A percentile compares a stretch with the other conserved stretches of the same genome.
Conservation (phyloP, 37 sponge, comb jelly and placozoan species). For the Ianthella basta region DNA sequence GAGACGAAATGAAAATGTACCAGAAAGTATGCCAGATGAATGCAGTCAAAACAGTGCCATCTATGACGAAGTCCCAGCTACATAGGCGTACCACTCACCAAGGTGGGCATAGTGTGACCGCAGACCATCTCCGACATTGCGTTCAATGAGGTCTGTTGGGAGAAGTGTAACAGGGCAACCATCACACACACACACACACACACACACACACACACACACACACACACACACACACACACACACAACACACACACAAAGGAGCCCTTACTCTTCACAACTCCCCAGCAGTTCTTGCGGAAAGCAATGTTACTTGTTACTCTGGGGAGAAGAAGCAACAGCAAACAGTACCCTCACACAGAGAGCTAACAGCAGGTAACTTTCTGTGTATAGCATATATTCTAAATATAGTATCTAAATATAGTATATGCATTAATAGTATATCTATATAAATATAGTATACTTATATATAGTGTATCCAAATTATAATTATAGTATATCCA, state of each 20-base stretch:
- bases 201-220: not conserved
- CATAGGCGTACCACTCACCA: constrained; percentile 41
- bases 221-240: constrained; percentile 15
- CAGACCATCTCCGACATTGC: constrained; percentile 80
- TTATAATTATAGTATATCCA: no score
- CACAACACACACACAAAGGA: not conserved
- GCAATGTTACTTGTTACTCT: constrained; percentile 63
- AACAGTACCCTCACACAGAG: no score
- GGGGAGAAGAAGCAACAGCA: no score
- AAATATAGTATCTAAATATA: no score
- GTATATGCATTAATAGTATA: no score
- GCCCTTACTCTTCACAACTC: constrained; percentile 76
- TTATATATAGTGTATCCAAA: no score
- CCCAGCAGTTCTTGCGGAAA: constrained; percentile 84
- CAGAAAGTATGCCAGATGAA: not conserved
- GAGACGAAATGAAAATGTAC: no score
- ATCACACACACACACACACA: not conserved
- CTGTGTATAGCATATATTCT: no score
- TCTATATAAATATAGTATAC: no score
- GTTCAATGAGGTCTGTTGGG: constrained; percentile 68
- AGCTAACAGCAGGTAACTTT: no score
- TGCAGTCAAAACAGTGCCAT: not conserved
- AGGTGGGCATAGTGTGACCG: constrained; percentile 62
- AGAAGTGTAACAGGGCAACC: no score
- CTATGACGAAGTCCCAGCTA: not conserved